phyloP scores from a whole-genome alignment of 2,888 invertebrate genomes.

The Spilosoma lubricipeda region DNA sequence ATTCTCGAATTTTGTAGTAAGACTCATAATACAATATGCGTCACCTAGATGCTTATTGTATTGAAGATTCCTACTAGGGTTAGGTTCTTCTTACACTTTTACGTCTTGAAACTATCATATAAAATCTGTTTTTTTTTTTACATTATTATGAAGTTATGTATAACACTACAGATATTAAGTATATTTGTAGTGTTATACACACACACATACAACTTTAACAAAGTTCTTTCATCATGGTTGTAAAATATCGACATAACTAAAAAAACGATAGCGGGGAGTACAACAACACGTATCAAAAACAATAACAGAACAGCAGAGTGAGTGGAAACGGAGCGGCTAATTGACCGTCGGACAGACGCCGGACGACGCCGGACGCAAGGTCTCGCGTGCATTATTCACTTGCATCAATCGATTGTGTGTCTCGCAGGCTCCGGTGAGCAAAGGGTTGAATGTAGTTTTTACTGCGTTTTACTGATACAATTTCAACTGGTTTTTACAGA shows the following conservation, averaged over 20 bases:
- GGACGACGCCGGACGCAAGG: conserved; percentile 12
- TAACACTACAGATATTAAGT: too few relatives aligned
- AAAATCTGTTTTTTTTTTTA: not conserved
- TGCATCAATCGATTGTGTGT: conserved; percentile 41
- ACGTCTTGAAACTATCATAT: not conserved
- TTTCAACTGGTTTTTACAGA: not conserved
- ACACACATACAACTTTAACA: not conserved
- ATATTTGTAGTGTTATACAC: too few relatives aligned
- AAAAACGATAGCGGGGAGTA: not conserved
- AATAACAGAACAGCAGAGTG: conserved; percentile 29
- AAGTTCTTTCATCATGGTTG: not conserved
- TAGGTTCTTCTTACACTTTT: too few relatives aligned
- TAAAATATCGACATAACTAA: not conserved
- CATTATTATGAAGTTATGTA: not conserved
- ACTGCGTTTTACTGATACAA: not conserved
- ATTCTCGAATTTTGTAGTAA: too few relatives aligned
- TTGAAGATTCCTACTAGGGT: too few relatives aligned
- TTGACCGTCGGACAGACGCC: conserved; percentile 48
- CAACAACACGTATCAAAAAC: conserved; percentile 38
- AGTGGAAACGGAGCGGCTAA: conserved; percentile 40
- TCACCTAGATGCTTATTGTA: too few relatives aligned
- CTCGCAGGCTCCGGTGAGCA: conserved; percentile 8
- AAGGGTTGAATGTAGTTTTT: conserved; percentile 11
- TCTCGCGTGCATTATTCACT: conserved; percentile 50
- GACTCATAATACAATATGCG: too few relatives aligned